Evolutionary conservation across 2,113 vertebrate species (phyloP).

Genomic region (human): DNA sequence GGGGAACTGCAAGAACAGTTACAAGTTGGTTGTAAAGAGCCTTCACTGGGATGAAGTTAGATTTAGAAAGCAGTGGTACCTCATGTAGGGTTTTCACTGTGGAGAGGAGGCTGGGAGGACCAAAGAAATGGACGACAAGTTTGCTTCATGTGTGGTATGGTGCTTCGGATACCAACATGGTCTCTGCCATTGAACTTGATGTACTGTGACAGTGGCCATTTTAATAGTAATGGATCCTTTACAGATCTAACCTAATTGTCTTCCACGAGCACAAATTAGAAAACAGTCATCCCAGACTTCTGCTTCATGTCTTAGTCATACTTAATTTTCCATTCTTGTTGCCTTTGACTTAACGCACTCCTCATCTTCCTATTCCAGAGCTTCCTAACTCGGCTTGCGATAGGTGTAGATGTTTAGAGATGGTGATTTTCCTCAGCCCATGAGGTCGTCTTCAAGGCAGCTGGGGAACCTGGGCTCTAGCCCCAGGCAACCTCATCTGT

Average conservation of each 20-base stretch:
- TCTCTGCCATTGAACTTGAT: background rate
- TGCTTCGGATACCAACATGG: background rate
- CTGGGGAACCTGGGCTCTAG: background rate
- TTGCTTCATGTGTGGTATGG: rapidly evolving
- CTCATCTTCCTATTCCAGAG: background rate
- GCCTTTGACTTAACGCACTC: background rate
- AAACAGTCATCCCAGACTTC: background rate
- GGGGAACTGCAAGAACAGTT: background rate
- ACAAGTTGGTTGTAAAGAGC: background rate
- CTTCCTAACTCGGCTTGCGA: background rate
- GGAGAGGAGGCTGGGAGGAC: background rate
- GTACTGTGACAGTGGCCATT: background rate
- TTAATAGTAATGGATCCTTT: background rate
- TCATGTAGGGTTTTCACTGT: background rate
- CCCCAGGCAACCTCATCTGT: background rate
- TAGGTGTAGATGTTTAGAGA: background rate
- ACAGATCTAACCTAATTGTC: background rate
- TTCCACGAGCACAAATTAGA: background rate
- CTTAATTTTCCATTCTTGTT: background rate
- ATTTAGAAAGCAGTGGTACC: background rate
- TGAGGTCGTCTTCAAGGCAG: background rate
- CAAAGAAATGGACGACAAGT: background rate
- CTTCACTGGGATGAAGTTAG: background rate
- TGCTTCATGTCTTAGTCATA: background rate
- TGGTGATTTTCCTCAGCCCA: background rate